Evolutionary conservation across 2,888 invertebrate genomes (phyloP), one percentile per base, ranked within the genome.

Genomic region (Sarcophaga rosellei): DNA sequence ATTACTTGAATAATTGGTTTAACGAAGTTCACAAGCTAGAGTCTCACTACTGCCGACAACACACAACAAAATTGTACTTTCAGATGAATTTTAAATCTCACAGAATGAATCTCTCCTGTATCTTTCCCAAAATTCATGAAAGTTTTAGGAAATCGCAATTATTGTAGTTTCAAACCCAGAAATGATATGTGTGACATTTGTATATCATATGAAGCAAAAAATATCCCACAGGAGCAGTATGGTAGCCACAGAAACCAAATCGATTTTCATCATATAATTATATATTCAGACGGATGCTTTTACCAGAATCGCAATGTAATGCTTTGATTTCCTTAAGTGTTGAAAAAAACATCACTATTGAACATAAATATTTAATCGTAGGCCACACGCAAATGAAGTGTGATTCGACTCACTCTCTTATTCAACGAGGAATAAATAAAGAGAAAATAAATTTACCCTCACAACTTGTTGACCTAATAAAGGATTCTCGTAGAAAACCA

Each of bases 311-410:
- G 25, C 4, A 25, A 25, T 25, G 25, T 25, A 61, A 61, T 61
- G 61, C 61, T 61, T 61, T 61, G 61, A 61, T 61, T 61, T 20
- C n/a, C n/a, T n/a, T n/a, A n/a, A n/a, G n/a, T n/a, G n/a, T n/a
- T n/a, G 15, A 3, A 59, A 59, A 59, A 59, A 59, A n/a, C 59
- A 59, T 17, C 59, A 63, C 63, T 63, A 3, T 63, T 23, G 23
- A 63, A 63, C 63, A 63, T 63, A 63, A 63, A 21, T 63, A 63
- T 63, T 63, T 63, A 63, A 63, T 44, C 23, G 53, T 69, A 20
- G 69, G 53, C 3, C 45, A 69, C n/a, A n/a, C n/a, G n/a, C n/a
- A n/a, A n/a, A n/a, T n/a, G n/a, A n/a, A n/a, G n/a, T n/a, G n/a
- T n/a, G n/a, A n/a, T n/a, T n/a, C n/a, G n/a, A n/a, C n/a, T n/a